Evolutionary conservation across 2,113 vertebrate genomes (phyloP), one percentile per base, ranked within the genome.

Genomic region (Odontesthes bonariensis): DNA sequence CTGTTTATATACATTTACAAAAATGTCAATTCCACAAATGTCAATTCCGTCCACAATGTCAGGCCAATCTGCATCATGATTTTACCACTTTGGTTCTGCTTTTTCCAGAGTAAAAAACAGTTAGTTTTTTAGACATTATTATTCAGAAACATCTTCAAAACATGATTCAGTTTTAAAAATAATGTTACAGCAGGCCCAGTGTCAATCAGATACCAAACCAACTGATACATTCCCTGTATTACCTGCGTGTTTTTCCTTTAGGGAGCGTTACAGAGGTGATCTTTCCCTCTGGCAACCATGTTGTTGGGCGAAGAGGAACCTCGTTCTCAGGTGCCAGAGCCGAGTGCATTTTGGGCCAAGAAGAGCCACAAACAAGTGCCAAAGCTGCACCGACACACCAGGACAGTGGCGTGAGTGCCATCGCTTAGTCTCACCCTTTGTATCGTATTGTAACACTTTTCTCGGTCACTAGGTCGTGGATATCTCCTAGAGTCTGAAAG

Each of bases 221-320:
- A 49, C 2, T 38, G 35, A 38, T 27, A 27, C 31, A 16, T 3
- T 54, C 20, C 5, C 22, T 42, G 2, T 78, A 32, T 56, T 93
- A 97, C 96, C 96, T 96, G 81, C 93, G 95, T 33, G 95, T 92
- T 44, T 93, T 91, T 61, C 95, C 96, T 83, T 95, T 95, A 54
- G 94, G 88, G 53, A 97, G 91, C 38, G 94, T 90, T 57, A 96
- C 0, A 33, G 94, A 89, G 5, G 91, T 96, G 90, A 95, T 86
- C 81, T 93, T 96, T 22, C 94, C 95, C 47, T 96, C 94, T 53
- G 88, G 90, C 60, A 97, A 90, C 88, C 95, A 93, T 14, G 88
- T 71, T 2, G 91, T 92, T 14, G 92, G 89, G 12, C 86, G 91
- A n/a, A 94, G 90, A 0, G 92, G 92, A 3, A 94, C 93, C 83